Conservation (phyloP, 2,113 vertebrate genomes). For the Willisornis vidua region DNA sequence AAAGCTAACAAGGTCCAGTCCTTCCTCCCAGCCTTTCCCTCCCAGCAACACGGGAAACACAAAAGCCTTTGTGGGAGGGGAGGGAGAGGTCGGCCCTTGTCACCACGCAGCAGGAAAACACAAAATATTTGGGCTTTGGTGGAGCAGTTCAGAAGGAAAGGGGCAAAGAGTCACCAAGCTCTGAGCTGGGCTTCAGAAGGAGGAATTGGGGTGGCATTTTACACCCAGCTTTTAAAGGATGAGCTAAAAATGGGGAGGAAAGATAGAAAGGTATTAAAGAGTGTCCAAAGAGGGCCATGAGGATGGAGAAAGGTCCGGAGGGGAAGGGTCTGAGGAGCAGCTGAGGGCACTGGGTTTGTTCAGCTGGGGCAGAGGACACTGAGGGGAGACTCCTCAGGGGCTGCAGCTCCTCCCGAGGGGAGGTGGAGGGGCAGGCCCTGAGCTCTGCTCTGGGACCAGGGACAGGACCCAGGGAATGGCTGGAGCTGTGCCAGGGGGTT, state of each 20-base stretch:
- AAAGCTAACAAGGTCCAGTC: slow-evolving; percentile 5
- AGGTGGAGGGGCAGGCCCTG: too few species aligned
- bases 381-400: too few species aligned
- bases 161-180: neutral
- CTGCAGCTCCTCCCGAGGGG: too few species aligned
- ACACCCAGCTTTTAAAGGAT: neutral
- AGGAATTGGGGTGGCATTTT: neutral
- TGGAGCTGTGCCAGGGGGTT: neutral
- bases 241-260: neutral
- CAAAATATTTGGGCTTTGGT: neutral
- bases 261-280: neutral
- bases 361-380: neutral
- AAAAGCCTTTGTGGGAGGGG: neutral
- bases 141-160: neutral
- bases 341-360: neutral
- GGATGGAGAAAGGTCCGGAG: neutral
- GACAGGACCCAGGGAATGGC: neutral
- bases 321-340: neutral
- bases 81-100: neutral
- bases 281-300: neutral
- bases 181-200: neutral
- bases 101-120: neutral
- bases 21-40: neutral
- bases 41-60: slow-evolving; percentile 29
- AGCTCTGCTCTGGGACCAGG: neutral